Evolutionary conservation across 2,888 invertebrate genomes (phyloP).

Genomic region (Macropis europaea): DNA sequence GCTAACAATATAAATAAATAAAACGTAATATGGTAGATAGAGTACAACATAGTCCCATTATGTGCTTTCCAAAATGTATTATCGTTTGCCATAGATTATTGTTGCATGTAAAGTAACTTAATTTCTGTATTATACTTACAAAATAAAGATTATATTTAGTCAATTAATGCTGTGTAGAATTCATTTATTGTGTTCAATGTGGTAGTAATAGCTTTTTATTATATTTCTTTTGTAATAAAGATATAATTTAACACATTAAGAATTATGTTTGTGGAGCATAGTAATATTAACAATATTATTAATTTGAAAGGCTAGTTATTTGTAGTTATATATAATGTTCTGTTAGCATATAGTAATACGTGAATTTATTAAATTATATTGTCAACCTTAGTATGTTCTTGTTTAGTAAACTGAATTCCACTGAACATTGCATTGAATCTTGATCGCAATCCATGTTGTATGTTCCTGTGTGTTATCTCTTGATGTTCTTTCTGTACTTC

Average conservation of each 20-base stretch:
- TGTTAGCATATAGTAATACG: not conserved
- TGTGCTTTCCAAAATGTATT: conserved; percentile 58
- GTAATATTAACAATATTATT: not conserved
- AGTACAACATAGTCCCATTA: conserved; percentile 48
- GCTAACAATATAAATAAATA: conserved; percentile 40
- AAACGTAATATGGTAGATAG: conserved; percentile 49
- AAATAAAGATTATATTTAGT: conserved; percentile 75
- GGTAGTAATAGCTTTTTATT: conserved; percentile 2
- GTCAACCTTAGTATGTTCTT: conserved; percentile 20
- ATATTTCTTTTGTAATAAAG: not conserved
- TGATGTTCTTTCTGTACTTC: conserved; percentile 60
- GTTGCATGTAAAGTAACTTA: conserved; percentile 71
- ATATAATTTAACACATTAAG: not conserved
- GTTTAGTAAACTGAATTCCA: conserved; percentile 68
- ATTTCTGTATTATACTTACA: conserved; percentile 73
- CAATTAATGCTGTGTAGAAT: conserved; percentile 49
- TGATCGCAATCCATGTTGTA: conserved; percentile 62
- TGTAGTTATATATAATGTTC: not conserved
- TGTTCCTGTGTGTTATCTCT: conserved; percentile 48
- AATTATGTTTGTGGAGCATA: not conserved
- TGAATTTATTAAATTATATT: conserved; percentile 51
- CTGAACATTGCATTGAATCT: conserved; percentile 71
- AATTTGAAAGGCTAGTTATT: not conserved
- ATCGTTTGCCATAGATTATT: conserved; percentile 65
- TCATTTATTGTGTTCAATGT: conserved; percentile 28